Base-by-base conservation (phyloP, 2,113 vertebrate species). In the Neotoma lepida region DNA sequence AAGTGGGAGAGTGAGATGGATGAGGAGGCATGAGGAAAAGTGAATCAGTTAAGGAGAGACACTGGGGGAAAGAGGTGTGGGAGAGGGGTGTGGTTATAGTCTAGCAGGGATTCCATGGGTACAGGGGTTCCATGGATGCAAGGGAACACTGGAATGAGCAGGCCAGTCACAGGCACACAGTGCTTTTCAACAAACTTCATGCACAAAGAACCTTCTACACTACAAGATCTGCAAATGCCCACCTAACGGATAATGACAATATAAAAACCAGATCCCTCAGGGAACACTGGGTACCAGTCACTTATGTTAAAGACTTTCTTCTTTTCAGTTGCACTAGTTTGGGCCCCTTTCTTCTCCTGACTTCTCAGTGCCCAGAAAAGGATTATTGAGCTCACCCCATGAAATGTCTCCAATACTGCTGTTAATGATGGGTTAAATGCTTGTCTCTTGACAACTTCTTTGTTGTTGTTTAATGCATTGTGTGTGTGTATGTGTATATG, bases 361-460 rank as follows among this genome's bases (percentile, higher is more conserved):
- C 68, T 70, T 94, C 74, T 89, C 7, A 15, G 63, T 18, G 61
- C 28, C 68, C 30, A 10, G 58, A 35, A 77, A 61, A 46, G 54
- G 77, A 61, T 66, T 14, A 17, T 30, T 85, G 84, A 39, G 46
- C 24, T 81, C n/a, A 10, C 17, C 46, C n/a, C 54, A 10, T 76
- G 64, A 39, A 49, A 92, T 39, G 51, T 46, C 56, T 51, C 58
- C 58, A 90, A 51, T 58, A 85, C 89, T 73, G 86, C 51, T 10
- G 10, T 85, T 82, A 49, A 71, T 82, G 64, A 76, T 74, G 3
- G 44, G 49, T 91, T 80, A 90, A 87, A 73, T 56, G 73, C 78
- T 91, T 91, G 90, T 77, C 39, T 87, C 86, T 88, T 70, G 66
- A 90, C 28, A 28, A 68, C n/a, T n/a, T 94, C 85, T 86, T 92